Percentiles rank a stretch among this genome's conserved stretches.
These are phyloP conservation scores for Hemibagrus wyckioides DNA, from an alignment of 2,113 vertebrate species.

Conservation along the genomic window DNA sequence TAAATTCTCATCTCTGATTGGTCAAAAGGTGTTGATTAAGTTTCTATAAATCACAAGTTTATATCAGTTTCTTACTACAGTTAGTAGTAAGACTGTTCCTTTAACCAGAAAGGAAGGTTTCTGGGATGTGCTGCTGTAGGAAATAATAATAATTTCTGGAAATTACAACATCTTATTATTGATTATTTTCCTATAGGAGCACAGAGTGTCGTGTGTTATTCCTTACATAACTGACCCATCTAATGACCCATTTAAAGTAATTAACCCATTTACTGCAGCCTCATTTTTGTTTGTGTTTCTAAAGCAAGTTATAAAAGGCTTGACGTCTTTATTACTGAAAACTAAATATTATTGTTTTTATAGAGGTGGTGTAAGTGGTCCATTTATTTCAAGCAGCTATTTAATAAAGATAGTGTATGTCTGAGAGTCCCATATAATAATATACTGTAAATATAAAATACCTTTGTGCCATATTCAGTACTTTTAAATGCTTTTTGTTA, in stretches of 20 bases:
- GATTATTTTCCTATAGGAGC: not conserved
- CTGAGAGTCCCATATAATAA: not conserved
- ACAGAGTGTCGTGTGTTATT: not conserved
- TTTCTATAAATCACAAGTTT: not conserved
- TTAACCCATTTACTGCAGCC: conserved; percentile 10
- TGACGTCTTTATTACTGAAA: not conserved
- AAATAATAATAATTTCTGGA: not conserved
- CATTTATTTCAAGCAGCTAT: not conserved
- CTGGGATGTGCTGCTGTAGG: not conserved
- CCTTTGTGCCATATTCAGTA: not conserved
- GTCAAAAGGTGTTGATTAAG: not conserved
- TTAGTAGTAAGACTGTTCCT: not conserved
- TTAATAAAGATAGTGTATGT: not conserved
- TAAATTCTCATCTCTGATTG: not conserved
- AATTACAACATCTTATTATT: not conserved
- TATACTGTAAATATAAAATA: not conserved
- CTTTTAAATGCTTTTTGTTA: not conserved
- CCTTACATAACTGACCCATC: not conserved
- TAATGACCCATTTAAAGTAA: not conserved
- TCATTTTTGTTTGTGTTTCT: not conserved
- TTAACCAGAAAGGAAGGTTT: not conserved
- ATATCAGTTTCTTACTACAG: not conserved
- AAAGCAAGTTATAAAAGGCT: not conserved
- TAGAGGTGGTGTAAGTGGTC: not conserved
- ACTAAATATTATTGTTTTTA: not conserved